Percentiles rank a stretch among this genome's conserved stretches.
Evolutionary conservation across 2,797 vertebrate species (phyloP).

Genomic region (Natrix natrix): DNA sequence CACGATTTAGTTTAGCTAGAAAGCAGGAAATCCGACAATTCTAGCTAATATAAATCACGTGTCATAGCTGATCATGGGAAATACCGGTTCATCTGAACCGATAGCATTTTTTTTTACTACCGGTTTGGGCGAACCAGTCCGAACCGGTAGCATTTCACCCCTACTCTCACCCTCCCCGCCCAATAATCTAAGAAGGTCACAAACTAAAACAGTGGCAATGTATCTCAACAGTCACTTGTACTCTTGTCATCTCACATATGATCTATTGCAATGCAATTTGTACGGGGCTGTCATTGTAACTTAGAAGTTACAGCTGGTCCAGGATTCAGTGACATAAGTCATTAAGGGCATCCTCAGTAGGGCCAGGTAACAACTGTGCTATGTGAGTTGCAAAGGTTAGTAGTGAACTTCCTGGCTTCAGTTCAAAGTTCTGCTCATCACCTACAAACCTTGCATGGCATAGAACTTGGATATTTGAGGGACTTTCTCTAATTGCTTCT

Average conservation of each 20-base stretch:
- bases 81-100: too few species aligned
- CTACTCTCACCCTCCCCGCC: not conserved
- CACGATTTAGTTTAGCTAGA: too few species aligned
- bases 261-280: not conserved
- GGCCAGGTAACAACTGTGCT: not conserved
- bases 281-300: not conserved
- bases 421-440: not conserved
- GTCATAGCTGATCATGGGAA: too few species aligned
- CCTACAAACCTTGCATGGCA: not conserved
- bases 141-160: too few species aligned
- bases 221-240: not conserved
- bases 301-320: not conserved
- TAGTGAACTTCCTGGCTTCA: not conserved
- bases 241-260: not conserved
- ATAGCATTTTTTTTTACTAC: too few species aligned
- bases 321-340: not conserved
- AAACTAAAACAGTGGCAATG: not conserved
- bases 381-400: not conserved
- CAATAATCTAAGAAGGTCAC: not conserved
- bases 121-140: too few species aligned
- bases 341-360: not conserved
- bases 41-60: too few species aligned
- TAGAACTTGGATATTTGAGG: not conserved
- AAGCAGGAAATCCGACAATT: too few species aligned
- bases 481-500: not conserved